Conservation (phyloP, 2,113 vertebrate species). For the Chlorocebus sabaeus region DNA sequence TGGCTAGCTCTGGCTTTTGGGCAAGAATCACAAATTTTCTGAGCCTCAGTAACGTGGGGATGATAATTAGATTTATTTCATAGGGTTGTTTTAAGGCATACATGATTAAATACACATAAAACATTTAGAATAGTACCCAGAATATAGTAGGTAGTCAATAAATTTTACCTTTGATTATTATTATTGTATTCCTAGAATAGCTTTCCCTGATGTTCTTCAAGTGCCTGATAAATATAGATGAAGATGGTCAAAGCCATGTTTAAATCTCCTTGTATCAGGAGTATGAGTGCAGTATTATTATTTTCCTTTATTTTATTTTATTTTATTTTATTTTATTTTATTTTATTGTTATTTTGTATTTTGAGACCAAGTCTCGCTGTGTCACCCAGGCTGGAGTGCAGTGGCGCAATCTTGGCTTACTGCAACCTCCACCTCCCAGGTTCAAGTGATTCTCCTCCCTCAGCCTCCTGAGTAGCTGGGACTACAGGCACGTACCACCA, state of each 20-base stretch:
- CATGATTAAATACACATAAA: background rate
- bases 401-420: too few relatives aligned
- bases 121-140: background rate
- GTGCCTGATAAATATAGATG: background rate
- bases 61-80: conserved; percentile 12
- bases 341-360: too few relatives aligned
- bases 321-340: too few relatives aligned
- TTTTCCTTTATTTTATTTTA: background rate
- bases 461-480: too few relatives aligned
- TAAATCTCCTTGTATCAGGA: background rate
- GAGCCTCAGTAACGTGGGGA: conserved; percentile 4
- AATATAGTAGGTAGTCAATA: conserved; percentile 6
- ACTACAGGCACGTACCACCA: too few relatives aligned
- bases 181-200: background rate
- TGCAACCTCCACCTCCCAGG: too few relatives aligned
- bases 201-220: conserved; percentile 18
- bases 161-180: background rate
- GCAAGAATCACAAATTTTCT: conserved; percentile 24
- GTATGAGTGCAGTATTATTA: background rate
- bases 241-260: background rate
- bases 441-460: too few relatives aligned
- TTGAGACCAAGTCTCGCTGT: too few relatives aligned
- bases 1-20: background rate
- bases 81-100: background rate
- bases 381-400: too few relatives aligned